phyloP scores from a whole-genome alignment of 2,113 vertebrate species.

The Gymnarchus niloticus region DNA sequence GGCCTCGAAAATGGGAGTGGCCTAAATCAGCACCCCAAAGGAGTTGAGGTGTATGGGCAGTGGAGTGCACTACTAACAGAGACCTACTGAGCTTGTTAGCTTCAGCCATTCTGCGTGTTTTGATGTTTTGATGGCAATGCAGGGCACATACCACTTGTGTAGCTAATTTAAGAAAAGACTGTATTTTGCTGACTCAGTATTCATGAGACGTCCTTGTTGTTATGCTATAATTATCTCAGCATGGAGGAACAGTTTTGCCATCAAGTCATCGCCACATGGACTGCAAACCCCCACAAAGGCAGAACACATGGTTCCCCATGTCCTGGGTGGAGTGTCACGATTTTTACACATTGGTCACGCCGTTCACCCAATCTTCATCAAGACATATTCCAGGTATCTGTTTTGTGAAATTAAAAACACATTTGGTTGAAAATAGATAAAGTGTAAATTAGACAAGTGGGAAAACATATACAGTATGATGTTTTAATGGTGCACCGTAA shows the following conservation, averaged over 20 bases:
- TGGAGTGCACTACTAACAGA: conserved; percentile 14
- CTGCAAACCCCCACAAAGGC: too few relatives aligned
- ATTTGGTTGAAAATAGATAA: too few relatives aligned
- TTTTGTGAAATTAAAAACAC: too few relatives aligned
- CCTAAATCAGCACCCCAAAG: conserved; percentile 26
- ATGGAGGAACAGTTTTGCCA: conserved; percentile 24
- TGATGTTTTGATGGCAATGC: conserved; percentile 44
- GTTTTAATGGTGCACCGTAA: too few relatives aligned
- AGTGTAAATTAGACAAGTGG: too few relatives aligned
- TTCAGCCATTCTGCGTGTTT: conserved; percentile 37
- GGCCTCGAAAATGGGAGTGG: background rate
- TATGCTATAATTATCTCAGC: conserved; percentile 45
- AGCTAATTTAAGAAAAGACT: conserved; percentile 50
- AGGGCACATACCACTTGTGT: conserved; percentile 46
- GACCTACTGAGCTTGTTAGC: conserved; percentile 59
- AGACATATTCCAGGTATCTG: too few relatives aligned
- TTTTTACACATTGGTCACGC: too few relatives aligned
- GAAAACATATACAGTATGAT: too few relatives aligned
- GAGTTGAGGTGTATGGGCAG: conserved; percentile 30
- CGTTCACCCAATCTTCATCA: too few relatives aligned
- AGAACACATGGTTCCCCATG: too few relatives aligned
- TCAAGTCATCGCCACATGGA: too few relatives aligned
- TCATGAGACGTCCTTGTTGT: conserved; percentile 43
- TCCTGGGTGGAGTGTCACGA: too few relatives aligned
- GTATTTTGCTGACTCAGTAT: conserved; percentile 45